Evolutionary conservation across 2,113 vertebrate species (phyloP), one percentile per base, ranked within the genome.

Genomic region (Oreochromis tanganicae): DNA sequence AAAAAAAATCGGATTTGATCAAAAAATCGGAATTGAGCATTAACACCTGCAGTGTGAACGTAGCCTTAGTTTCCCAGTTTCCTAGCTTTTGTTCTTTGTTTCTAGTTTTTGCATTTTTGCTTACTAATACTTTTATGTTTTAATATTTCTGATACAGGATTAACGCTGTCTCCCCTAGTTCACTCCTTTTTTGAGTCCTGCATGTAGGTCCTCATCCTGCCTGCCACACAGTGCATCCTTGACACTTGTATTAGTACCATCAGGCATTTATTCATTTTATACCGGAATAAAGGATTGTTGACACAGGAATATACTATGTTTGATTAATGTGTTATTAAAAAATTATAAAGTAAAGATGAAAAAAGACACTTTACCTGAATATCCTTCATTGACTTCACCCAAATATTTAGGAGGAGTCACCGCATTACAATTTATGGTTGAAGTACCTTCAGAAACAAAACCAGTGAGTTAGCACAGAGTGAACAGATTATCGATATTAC

Each of bases 381-480:
- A 93, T 10, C 78, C 92, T 87, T 93, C 92, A 52, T 75, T 3
- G 38, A 92, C 85, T 21, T 8, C 0, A 5, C 85, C 88, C 2
- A 90, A 0, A 1, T 0, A 0, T 24, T 1, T 0, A 5, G 5
- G 0, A 3, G 2, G 3, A 27, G 1, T 14, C 3, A 1, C 4
- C 3, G 0, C 0, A 5, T 0, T 9, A 48, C 92, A 93, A 3
- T 86, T 16, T 66, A 93, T 92, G 36, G 1, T 12, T 38, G 90
- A 38, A 59, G 43, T 86, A 27, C 5, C 92, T 93, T 29, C 5
- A 82, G 38, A 13, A 85, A 34, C 27, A 88, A 34, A 85, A 56
- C 24, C 10, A 57, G 24, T 6, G 5, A 21, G 7, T 68, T n/a
- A 66, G 11, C 11, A 71, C 1, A 1, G 4, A 63, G 13, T 54